Evolutionary conservation across 2,888 invertebrate species (phyloP), one percentile per base, ranked within the genome.

Genomic region (Cheilosia vernalis): DNA sequence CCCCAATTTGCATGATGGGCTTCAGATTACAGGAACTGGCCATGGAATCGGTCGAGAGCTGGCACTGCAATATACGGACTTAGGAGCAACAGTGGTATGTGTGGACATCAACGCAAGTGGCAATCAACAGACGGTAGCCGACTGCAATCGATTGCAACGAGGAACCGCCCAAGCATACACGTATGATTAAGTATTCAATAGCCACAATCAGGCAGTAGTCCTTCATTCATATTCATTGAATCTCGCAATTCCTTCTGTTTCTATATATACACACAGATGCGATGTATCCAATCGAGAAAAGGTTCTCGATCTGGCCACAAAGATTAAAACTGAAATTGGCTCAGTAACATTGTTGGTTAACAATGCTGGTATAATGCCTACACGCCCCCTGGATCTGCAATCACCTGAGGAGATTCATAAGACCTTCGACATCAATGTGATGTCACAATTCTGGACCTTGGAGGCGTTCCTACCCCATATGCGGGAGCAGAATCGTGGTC

Each of bases 361-460:
- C 92, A 97, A 97, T 92, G 97, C 97, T 0, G 97, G 97, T 4
- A 96, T 97, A 86, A 96, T 97, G 96, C 96, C 96, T 0, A 95
- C 95, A 88, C 95, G 95, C 90, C 93, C 95, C 0, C 92, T 97
- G 66, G 90, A 95, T 40, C 93, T 95, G 56, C 95, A 95, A 79
- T 93, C 94, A 0, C 93, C 94, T 33, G 93, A 94, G 82, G 96
- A 96, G 90, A 95, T 97, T 86, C 93, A 93, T n/a, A 93, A 94
- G 47, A 93, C 94, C 0, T 95, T 96, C 84, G 95, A 96, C 86
- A 94, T 97, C 74, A 97, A 97, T 90, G 94, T 97, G 2, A 90
- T 96, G 87, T 95, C 96, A 2, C 96, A 97, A 88, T 95, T 96
- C 89, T 97, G 97, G 97, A 90, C 91, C 17, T 90, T 96, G 21